Conservation (phyloP, 2,888 invertebrate species). For the Epistrophe grossulariae region DNA sequence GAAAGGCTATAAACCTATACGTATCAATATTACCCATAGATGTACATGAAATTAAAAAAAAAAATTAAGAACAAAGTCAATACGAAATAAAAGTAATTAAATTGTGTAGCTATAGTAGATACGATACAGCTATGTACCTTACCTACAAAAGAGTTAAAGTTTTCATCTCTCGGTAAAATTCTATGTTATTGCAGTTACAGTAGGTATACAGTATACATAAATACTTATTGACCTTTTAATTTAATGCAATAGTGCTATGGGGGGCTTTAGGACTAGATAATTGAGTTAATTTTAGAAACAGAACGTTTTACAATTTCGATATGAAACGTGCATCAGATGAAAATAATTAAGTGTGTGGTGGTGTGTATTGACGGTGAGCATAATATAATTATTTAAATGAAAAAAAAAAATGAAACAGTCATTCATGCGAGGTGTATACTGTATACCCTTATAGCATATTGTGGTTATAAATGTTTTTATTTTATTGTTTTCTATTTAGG, state of each 20-base stretch:
- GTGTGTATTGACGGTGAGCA: background rate
- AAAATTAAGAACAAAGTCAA: conserved; percentile 35
- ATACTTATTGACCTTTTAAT: conserved; percentile 22
- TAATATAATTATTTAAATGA: background rate
- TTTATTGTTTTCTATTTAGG: background rate
- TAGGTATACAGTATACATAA: background rate
- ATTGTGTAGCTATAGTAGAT: background rate
- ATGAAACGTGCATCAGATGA: conserved; percentile 10
- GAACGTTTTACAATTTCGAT: background rate
- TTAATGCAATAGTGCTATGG: conserved; percentile 10
- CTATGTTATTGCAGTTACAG: background rate
- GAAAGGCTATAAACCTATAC: background rate
- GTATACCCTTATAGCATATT: background rate
- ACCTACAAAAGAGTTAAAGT: background rate
- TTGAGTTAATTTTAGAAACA: conserved; percentile 35
- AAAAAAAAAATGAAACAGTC: background rate
- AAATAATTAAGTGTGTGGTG: conserved; percentile 18
- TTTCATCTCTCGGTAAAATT: background rate
- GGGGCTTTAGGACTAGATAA: conserved; percentile 20
- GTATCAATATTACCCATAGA: background rate
- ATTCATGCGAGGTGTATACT: no score
- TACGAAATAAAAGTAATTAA: conserved; percentile 30
- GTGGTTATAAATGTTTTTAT: background rate
- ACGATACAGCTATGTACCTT: background rate
- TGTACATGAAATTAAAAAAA: conserved; percentile 14